A percentile compares a stretch with the other conserved stretches of the same genome.
Conservation (phyloP, 2,113 vertebrate genomes). For the Pelodiscus sinensis region DNA sequence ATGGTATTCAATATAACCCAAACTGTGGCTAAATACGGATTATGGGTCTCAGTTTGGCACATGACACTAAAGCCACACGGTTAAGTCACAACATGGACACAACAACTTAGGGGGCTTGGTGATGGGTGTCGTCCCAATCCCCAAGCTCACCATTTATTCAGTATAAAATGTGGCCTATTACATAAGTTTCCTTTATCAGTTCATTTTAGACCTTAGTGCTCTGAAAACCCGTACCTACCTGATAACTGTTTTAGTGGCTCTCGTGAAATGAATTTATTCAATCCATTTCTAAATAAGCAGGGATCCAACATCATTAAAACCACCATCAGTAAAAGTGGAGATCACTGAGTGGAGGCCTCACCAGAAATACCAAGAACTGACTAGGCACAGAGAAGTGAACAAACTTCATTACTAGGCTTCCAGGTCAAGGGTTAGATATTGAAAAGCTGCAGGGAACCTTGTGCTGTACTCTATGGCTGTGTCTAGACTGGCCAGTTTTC, state of each 20-base stretch:
- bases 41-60: too few relatives aligned
- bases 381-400: rapidly evolving
- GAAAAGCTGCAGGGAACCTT: rapidly evolving
- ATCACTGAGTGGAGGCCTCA: rapidly evolving
- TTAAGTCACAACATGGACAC: rapidly evolving
- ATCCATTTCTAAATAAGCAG: rapidly evolving
- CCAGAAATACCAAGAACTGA: rapidly evolving
- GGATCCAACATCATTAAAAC: background rate
- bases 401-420: background rate
- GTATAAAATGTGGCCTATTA: background rate
- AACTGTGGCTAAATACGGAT: rapidly evolving
- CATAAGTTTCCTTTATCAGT: rapidly evolving
- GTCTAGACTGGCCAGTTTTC: too few relatives aligned
- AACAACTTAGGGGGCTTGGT: rapidly evolving
- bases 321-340: background rate
- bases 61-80: rapidly evolving
- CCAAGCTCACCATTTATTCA: background rate
- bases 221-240: background rate
- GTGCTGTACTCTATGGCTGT: too few relatives aligned
- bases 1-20: rapidly evolving
- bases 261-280: rapidly evolving
- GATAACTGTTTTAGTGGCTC: background rate
- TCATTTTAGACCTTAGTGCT: rapidly evolving
- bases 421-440: background rate
- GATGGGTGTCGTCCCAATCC: background rate